A percentile compares a stretch with the other conserved stretches of the same genome.
Evolutionary conservation across 1,140 invertebrate genomes (phyloP).

Genomic region (Parasteatoda tepidariorum): DNA sequence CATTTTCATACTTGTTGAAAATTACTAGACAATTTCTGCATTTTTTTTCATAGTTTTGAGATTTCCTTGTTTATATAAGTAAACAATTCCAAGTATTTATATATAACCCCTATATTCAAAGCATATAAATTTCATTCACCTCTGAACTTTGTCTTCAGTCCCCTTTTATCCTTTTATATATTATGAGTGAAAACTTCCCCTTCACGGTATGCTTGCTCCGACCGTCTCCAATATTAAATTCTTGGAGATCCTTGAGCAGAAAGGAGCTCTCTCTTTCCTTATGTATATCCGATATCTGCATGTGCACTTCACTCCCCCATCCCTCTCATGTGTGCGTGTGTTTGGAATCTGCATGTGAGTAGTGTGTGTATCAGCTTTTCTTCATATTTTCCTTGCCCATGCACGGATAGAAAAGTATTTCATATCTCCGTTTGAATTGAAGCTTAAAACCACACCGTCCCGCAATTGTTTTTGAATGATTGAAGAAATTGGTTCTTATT

Average conservation of each 20-base stretch:
- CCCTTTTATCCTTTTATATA: slow-evolving; percentile 4
- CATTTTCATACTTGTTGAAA: too few relatives aligned
- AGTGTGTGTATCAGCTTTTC: neutral
- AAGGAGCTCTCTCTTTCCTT: neutral
- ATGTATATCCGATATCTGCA: slow-evolving; percentile 8
- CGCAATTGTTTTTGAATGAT: neutral
- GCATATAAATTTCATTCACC: too few relatives aligned
- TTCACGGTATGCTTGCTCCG: neutral
- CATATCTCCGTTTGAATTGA: neutral
- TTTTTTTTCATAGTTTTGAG: too few relatives aligned
- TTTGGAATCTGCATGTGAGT: slow-evolving; percentile 4
- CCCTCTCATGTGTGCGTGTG: neutral
- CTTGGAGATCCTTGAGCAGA: slow-evolving; percentile 5
- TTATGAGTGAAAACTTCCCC: slow-evolving; percentile 21
- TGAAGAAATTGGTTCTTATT: neutral
- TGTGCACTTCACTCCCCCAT: neutral
- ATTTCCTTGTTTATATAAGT: too few relatives aligned
- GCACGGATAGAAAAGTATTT: neutral
- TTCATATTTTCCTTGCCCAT: neutral
- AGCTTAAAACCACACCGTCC: neutral
- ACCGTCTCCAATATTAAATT: slow-evolving; percentile 29
- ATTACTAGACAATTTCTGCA: too few relatives aligned
- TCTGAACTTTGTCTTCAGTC: neutral
- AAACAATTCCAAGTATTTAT: too few relatives aligned
- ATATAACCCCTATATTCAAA: too few relatives aligned